phyloP scores from a whole-genome alignment of 1,140 invertebrate genomes.

The Meloidogyne floridensis region DNA sequence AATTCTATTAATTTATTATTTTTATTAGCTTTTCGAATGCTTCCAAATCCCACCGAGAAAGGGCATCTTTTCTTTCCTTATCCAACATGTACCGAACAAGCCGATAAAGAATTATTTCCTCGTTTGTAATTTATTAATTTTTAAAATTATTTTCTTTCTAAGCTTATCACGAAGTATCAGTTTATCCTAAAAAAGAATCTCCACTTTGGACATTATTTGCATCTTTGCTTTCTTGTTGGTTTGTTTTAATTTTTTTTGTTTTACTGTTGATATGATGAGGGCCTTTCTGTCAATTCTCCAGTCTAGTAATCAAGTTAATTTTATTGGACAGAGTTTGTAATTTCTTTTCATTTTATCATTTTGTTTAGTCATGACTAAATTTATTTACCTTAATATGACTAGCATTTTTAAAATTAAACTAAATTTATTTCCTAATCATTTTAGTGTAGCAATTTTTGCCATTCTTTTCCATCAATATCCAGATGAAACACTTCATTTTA shows the following conservation, averaged over 20 bases:
- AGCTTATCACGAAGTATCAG: conserved; percentile 89
- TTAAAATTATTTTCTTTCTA: conserved; percentile 39
- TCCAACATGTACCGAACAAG: conserved; percentile 89
- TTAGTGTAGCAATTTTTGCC: conserved; percentile 85
- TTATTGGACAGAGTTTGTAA: no score
- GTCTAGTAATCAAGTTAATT: no score
- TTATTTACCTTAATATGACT: no score
- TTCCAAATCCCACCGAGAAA: conserved; percentile 87
- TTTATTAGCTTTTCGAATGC: conserved; percentile 79
- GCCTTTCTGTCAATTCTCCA: no score
- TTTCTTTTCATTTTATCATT: no score
- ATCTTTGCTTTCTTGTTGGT: conserved; percentile 82
- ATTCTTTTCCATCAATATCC: conserved; percentile 91
- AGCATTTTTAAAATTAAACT: no score
- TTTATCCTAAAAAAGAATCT: conserved; percentile 92
- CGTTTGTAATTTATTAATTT: conserved; percentile 67
- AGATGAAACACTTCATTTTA: conserved; percentile 68
- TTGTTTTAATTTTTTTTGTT: not conserved
- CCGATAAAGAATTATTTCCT: conserved; percentile 89
- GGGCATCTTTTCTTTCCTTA: conserved; percentile 94
- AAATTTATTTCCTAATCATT: not conserved
- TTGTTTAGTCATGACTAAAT: no score
- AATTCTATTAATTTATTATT: conserved; percentile 12
- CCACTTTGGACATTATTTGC: conserved; percentile 94
- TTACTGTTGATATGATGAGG: not conserved